Percentiles rank a stretch among this genome's conserved stretches.
Evolutionary conservation across 2,888 invertebrate genomes (phyloP).

Genomic region (Drosophila mercatorum): DNA sequence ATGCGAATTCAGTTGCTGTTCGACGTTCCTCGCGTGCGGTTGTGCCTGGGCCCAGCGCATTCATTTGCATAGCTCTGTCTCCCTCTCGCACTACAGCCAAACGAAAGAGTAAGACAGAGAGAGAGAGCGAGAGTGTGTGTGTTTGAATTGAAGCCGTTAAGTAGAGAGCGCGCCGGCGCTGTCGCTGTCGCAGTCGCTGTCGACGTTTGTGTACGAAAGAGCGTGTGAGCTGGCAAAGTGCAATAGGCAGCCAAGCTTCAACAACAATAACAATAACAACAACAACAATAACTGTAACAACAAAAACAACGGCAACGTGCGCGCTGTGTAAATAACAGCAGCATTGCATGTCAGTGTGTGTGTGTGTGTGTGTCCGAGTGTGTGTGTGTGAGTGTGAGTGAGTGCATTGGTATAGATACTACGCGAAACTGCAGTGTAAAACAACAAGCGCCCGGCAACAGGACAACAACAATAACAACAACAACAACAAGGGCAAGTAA

Average conservation of each 20-base stretch:
- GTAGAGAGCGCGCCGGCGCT: slow-evolving; percentile 70
- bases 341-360: slow-evolving; percentile 20
- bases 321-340: slow-evolving; percentile 68
- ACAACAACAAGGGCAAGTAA: slow-evolving; percentile 32
- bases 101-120: slow-evolving; percentile 3
- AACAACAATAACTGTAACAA: slow-evolving; percentile 34
- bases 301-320: slow-evolving; percentile 60
- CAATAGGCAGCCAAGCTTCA: slow-evolving; percentile 54
- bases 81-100: slow-evolving; percentile 17
- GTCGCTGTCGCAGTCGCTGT: slow-evolving; percentile 59
- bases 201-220: slow-evolving; percentile 68
- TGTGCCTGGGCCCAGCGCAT: slow-evolving; percentile 65
- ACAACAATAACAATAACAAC: slow-evolving; percentile 42
- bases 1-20: slow-evolving; percentile 82
- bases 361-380: slow-evolving; percentile 7
- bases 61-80: slow-evolving; percentile 14
- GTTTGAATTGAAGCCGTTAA: slow-evolving; percentile 4
- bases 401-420: slow-evolving; percentile 42
- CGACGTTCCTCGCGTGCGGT: slow-evolving; percentile 82
- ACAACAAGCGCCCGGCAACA: slow-evolving; percentile 64
- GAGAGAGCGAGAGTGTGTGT: slow-evolving; percentile 3
- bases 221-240: slow-evolving; percentile 56
- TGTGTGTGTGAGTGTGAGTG: slow-evolving; percentile 26
- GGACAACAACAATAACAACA: slow-evolving; percentile 43
- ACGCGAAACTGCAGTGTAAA: slow-evolving; percentile 56